Conservation (phyloP, 2,797 vertebrate species). For the Scomberomorus guttatus region DNA sequence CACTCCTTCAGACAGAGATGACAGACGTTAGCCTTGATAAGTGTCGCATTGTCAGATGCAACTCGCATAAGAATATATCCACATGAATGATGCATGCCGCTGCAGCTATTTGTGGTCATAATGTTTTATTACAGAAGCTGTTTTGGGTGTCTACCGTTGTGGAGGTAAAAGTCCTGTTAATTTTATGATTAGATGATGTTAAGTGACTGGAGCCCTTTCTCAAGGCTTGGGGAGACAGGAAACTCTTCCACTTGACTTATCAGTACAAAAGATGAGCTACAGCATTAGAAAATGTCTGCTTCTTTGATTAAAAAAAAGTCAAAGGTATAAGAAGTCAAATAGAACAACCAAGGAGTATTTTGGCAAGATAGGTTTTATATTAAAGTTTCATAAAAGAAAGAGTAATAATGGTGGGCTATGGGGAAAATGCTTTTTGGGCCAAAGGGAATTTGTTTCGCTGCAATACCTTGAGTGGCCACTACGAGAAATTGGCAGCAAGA, state of each 20-base stretch:
- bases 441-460: too few relatives aligned
- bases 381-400: too few relatives aligned
- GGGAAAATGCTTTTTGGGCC: too few relatives aligned
- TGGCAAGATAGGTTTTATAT: too few relatives aligned
- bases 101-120: not conserved
- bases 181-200: not conserved
- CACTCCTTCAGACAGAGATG: conserved; percentile 55
- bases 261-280: not conserved
- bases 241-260: not conserved
- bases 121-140: not conserved
- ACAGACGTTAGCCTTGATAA: conserved; percentile 47
- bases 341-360: not conserved
- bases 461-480: too few relatives aligned
- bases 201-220: not conserved
- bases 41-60: conserved; percentile 22
- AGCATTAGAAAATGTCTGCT: not conserved
- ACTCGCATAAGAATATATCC: conserved; percentile 5
- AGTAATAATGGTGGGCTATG: too few relatives aligned
- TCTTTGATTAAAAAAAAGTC: too few relatives aligned
- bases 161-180: not conserved
- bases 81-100: conserved; percentile 21
- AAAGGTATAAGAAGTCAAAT: not conserved
- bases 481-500: too few relatives aligned
- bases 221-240: not conserved
- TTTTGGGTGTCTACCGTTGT: not conserved